Evolutionary conservation across 2,113 vertebrate species (phyloP).

Genomic region (Aythya baeri): DNA sequence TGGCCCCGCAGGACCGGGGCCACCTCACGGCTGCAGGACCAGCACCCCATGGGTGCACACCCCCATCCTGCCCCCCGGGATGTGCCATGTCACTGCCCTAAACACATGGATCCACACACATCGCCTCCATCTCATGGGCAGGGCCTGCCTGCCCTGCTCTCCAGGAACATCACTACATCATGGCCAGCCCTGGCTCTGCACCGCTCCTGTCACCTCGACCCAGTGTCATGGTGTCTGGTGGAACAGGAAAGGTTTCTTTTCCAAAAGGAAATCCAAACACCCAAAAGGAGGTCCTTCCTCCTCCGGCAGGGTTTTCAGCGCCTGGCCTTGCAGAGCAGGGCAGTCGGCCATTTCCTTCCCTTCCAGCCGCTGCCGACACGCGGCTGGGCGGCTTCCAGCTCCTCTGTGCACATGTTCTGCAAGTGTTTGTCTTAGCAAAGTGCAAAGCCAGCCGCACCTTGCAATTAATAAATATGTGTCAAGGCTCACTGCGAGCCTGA

Average conservation of each 20-base stretch:
- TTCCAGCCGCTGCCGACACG: slow-evolving; percentile 57
- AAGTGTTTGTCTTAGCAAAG: slow-evolving; percentile 57
- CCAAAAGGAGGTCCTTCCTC: background rate
- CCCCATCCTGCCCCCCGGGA: background rate
- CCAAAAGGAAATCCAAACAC: background rate
- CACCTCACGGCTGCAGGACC: background rate
- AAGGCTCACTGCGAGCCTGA: slow-evolving; percentile 43
- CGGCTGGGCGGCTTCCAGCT: slow-evolving; percentile 57
- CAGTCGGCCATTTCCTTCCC: slow-evolving; percentile 37
- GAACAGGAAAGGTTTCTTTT: slow-evolving; percentile 5
- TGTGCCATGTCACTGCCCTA: background rate
- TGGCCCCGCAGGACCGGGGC: background rate
- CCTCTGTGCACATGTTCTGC: slow-evolving; percentile 44
- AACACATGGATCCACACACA: slow-evolving; percentile 24
- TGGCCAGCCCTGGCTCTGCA: slow-evolving; percentile 4
- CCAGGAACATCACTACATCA: slow-evolving; percentile 48
- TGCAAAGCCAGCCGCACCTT: slow-evolving; percentile 63
- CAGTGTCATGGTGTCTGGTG: slow-evolving; percentile 5
- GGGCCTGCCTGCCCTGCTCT: slow-evolving; percentile 39
- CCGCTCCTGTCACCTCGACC: slow-evolving; percentile 6
- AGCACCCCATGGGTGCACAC: background rate
- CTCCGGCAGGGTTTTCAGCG: background rate
- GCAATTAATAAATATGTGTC: slow-evolving; percentile 75
- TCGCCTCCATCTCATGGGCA: slow-evolving; percentile 13
- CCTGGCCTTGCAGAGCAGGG: background rate